Evolutionary conservation across 2,888 invertebrate species (phyloP).

Genomic region (Xestobium rufovillosum): DNA sequence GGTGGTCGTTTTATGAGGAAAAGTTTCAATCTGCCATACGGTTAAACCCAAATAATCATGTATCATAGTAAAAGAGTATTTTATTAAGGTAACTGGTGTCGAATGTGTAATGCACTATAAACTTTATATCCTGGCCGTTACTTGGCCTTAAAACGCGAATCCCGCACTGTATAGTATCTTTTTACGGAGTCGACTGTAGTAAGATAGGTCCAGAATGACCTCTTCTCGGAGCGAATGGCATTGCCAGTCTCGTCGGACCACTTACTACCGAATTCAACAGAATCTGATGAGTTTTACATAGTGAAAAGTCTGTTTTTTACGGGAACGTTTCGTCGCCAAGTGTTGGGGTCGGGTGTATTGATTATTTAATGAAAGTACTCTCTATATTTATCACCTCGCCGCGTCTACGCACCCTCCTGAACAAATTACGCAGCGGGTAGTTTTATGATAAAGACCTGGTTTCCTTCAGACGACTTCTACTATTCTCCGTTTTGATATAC

Average conservation of each 20-base stretch:
- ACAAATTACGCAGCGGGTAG: no score
- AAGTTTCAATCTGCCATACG: slow-evolving; percentile 20
- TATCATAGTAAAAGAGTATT: slow-evolving; percentile 35
- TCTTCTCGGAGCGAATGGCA: slow-evolving; percentile 37
- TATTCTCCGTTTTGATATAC: no score
- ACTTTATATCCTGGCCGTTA: slow-evolving; percentile 42
- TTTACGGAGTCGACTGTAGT: slow-evolving; percentile 39
- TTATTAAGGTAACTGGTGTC: slow-evolving; percentile 44
- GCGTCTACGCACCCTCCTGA: no score
- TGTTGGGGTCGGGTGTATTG: no score
- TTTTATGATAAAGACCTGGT: no score
- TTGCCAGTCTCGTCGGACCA: slow-evolving; percentile 37
- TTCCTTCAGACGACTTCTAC: no score
- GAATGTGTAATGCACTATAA: slow-evolving; percentile 44
- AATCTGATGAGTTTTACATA: slow-evolving; percentile 29
- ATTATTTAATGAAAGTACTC: no score
- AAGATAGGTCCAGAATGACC: slow-evolving; percentile 40
- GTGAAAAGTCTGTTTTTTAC: no score
- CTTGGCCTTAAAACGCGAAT: slow-evolving; percentile 42
- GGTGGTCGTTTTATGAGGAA: no score
- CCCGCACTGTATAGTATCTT: slow-evolving; percentile 39
- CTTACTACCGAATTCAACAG: slow-evolving; percentile 34
- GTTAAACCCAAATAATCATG: slow-evolving; percentile 27
- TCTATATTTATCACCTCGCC: no score
- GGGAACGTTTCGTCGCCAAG: no score